Base-by-base conservation (phyloP, 2,113 vertebrate genomes). In the Sterrhoptilus dennistouni region DNA sequence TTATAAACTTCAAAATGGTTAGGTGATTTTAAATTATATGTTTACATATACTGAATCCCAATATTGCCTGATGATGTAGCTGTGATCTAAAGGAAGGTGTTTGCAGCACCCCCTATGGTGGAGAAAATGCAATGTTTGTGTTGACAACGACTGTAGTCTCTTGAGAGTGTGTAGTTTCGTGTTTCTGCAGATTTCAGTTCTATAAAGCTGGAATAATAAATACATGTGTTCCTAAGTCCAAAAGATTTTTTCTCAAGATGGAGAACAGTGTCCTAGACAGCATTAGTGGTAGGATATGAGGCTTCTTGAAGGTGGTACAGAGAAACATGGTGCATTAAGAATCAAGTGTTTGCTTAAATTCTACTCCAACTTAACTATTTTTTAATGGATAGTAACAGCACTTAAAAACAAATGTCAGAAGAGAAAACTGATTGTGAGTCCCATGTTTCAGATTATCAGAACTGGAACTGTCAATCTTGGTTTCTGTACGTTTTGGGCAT, bases 251-350 rank as follows among this genome's bases (percentile, higher is more conserved):
- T 80, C 35, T 81, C 42, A 65, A 68, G 57, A 54, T 0, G 0
- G 33, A 57, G 33, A 78, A 36, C 11, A 20, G 14, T 59, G 31
- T 83, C 40, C 50, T 53, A 25, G 25, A 28, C 69, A 87, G 60
- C 9, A 21, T 36, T 35, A 65, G 21, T 69, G 47, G 17, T 54
- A 45, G 20, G 12, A n/a, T 0, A 0, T 36, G 29, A 22, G 19
- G 6, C 27, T 82, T 75, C 27, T n/a, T 60, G 35, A 64, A 77
- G 31, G 10, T 35, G 12, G 4, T 44, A 20, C 10, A 82, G 57
- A 24, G 90, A 68, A 75, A 12, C 0, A 1, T 10, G 12, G 4
- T 22, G 38, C 23, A 12, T 50, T 29, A 40, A 38, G 22, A 59
- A 11, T 75, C 50, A 68, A 44, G 6, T 54, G 27, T 35, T 29